Evolutionary conservation across 2,113 vertebrate species (phyloP).

Genomic region (Hepsetus odoe): DNA sequence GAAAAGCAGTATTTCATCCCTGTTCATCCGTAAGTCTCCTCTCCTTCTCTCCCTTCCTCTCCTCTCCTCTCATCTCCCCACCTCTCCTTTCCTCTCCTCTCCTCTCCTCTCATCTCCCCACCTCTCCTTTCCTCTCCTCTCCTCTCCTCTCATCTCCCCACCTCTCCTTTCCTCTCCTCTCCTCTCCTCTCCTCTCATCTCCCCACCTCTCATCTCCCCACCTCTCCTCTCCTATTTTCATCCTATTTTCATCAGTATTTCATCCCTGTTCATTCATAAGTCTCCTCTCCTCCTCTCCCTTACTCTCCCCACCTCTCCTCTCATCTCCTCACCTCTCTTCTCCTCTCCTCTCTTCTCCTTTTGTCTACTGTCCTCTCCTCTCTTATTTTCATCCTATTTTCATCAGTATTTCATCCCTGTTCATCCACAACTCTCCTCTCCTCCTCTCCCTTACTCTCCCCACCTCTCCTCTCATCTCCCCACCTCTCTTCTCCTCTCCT

Average conservation of each 20-base stretch:
- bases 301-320: conserved; percentile 22
- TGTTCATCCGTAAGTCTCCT: conserved; percentile 88
- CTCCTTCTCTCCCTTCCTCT: conserved; percentile 10
- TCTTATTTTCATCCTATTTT: no score
- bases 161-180: conserved; percentile 1
- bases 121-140: not conserved
- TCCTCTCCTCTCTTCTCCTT: not conserved
- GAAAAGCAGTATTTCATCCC: conserved; percentile 98
- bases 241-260: conserved; percentile 88
- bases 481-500: not conserved
- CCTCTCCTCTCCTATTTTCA: not conserved
- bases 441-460: conserved; percentile 16
- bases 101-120: not conserved
- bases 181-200: not conserved
- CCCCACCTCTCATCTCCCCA: not conserved
- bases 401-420: conserved; percentile 98
- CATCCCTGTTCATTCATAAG: conserved; percentile 97
- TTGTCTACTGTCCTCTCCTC: conserved; percentile 8
- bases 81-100: not conserved
- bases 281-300: conserved; percentile 21
- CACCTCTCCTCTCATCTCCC: conserved; percentile 1
- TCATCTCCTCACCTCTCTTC: not conserved
- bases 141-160: no score
- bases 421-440: conserved; percentile 83
- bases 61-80: conserved; percentile 9